Evolutionary conservation across 2,888 invertebrate species (phyloP).

Genomic region (Spilosoma lubricipeda): DNA sequence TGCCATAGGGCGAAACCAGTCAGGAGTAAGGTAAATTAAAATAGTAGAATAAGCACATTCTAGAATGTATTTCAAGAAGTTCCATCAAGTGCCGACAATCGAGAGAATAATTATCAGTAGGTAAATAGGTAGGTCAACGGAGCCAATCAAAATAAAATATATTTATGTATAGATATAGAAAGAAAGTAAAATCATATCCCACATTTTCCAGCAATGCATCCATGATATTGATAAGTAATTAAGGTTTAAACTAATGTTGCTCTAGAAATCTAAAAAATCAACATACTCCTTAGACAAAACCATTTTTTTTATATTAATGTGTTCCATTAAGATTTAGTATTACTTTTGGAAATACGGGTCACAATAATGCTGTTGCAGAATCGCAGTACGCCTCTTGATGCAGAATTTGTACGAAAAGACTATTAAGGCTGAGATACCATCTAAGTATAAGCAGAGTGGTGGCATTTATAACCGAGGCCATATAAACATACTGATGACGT

Average conservation of each 20-base stretch:
- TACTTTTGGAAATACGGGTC: not conserved
- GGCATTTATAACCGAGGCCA: constrained; percentile 12
- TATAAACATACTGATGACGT: not conserved
- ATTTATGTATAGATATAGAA: not conserved
- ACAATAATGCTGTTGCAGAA: not conserved
- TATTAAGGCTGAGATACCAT: not conserved
- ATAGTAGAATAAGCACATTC: too few species aligned
- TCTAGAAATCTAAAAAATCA: too few species aligned
- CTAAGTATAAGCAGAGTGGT: not conserved
- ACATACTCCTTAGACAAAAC: not conserved
- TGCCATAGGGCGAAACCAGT: too few species aligned
- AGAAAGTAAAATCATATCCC: too few species aligned
- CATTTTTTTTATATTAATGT: not conserved
- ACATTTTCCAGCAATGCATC: too few species aligned
- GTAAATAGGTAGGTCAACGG: not conserved
- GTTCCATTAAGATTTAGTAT: not conserved
- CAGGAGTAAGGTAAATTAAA: too few species aligned
- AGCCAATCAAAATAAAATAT: not conserved
- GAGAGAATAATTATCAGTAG: too few species aligned
- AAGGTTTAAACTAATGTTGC: not conserved
- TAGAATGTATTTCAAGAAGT: too few species aligned
- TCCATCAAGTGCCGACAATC: too few species aligned
- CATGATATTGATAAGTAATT: not conserved
- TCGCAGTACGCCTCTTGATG: not conserved
- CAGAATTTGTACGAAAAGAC: not conserved